Evolutionary conservation across 2,113 vertebrate genomes (phyloP).

Genomic region (Galemys pyrenaicus): DNA sequence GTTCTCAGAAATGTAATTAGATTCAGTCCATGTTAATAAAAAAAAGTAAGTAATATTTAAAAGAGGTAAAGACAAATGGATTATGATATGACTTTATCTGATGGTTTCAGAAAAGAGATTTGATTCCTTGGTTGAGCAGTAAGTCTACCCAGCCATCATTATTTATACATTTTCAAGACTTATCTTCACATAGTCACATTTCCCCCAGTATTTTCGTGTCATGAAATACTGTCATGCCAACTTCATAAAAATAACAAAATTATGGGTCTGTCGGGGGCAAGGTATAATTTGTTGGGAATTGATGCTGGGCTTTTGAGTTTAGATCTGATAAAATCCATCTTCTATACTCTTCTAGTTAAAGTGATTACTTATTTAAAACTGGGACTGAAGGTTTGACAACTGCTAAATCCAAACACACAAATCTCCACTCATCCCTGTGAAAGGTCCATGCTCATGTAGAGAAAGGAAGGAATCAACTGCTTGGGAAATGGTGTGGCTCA

Average conservation of each 20-base stretch:
- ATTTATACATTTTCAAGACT: background rate
- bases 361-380: constrained; percentile 22
- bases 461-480: background rate
- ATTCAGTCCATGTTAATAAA: background rate
- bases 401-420: background rate
- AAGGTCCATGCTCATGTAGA: background rate
- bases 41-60: constrained; percentile 9
- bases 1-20: background rate
- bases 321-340: background rate
- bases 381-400: background rate
- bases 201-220: background rate
- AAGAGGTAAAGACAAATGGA: background rate
- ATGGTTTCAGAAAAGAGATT: background rate
- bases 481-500: background rate
- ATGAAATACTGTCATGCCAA: background rate
- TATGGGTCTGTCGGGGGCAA: background rate
- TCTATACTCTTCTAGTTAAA: background rate
- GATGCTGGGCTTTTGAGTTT: background rate
- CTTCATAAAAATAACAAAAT: constrained; percentile 19
- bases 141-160: background rate
- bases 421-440: background rate
- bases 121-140: background rate
- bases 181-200: constrained; percentile 36
- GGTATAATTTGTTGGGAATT: background rate
- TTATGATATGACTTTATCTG: background rate